phyloP scores from a whole-genome alignment of 2,797 vertebrate species.

The Syngnathus rostellatus region DNA sequence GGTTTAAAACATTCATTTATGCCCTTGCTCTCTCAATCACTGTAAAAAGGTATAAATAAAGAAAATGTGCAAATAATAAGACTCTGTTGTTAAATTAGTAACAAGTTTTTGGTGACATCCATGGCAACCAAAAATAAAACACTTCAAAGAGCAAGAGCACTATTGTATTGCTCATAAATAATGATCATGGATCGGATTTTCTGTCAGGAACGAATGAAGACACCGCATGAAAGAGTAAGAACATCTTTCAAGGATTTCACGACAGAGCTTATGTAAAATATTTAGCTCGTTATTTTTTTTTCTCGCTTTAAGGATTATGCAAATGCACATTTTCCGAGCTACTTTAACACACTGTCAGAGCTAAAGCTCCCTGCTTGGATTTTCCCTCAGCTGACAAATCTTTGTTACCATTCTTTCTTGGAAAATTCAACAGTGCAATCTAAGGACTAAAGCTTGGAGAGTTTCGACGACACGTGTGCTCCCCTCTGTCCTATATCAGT shows the following conservation, averaged over 20 bases:
- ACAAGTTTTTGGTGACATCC: not conserved
- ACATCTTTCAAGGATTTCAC: not conserved
- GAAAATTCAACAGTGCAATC: not conserved
- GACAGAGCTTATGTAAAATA: not conserved
- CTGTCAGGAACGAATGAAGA: not conserved
- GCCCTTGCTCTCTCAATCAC: not conserved
- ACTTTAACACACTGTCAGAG: constrained; percentile 1
- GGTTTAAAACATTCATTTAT: not conserved
- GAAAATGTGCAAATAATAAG: not conserved
- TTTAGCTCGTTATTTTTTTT: not conserved
- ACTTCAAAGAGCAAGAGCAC: not conserved
- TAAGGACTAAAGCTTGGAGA: not conserved
- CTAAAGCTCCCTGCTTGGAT: not conserved
- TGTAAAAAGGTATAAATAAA: not conserved
- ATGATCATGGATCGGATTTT: not conserved
- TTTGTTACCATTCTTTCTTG: not conserved
- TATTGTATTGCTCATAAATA: not conserved
- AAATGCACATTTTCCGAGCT: not conserved
- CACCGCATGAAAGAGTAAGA: not conserved
- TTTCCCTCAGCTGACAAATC: not conserved
- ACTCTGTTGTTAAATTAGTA: not conserved
- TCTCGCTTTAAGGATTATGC: constrained; percentile 3
- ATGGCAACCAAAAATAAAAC: not conserved
- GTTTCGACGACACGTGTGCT: not conserved
- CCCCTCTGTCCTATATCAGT: no score